These are phyloP conservation scores for Cyprinodon brontotheroides DNA, from an alignment of 2,113 vertebrate species.

Conservation along the genomic window DNA sequence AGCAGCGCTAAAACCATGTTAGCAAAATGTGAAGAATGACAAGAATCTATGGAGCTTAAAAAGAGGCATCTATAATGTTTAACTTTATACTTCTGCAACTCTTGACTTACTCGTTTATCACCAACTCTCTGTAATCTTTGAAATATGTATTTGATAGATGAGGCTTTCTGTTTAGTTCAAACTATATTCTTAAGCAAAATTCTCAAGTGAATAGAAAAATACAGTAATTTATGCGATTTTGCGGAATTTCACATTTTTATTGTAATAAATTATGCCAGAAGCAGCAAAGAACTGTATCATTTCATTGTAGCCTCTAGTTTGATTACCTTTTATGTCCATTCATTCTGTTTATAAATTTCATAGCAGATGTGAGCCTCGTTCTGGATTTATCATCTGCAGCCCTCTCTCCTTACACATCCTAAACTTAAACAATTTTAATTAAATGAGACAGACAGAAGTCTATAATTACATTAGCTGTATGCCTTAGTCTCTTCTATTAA, in stretches of 20 bases:
- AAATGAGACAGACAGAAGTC: conserved; percentile 44
- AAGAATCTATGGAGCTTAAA: neutral
- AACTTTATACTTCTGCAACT: neutral
- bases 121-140: neutral
- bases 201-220: conserved; percentile 5
- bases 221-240: conserved; percentile 27
- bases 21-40: neutral
- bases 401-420: conserved; percentile 1
- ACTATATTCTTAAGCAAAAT: neutral
- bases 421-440: conserved; percentile 43
- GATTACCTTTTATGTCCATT: neutral
- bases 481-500: conserved; percentile 45
- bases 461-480: conserved; percentile 53
- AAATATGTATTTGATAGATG: neutral
- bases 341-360: neutral
- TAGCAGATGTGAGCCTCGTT: neutral
- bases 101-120: neutral
- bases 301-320: neutral
- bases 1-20: neutral
- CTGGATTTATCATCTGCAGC: conserved; percentile 3
- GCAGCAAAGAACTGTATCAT: neutral
- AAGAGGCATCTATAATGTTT: neutral
- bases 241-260: conserved; percentile 1
- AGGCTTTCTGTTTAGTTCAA: neutral
- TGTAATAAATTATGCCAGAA: conserved; percentile 26